Conservation (phyloP, 2,113 vertebrate species). For the Bagarius yarrelli region DNA sequence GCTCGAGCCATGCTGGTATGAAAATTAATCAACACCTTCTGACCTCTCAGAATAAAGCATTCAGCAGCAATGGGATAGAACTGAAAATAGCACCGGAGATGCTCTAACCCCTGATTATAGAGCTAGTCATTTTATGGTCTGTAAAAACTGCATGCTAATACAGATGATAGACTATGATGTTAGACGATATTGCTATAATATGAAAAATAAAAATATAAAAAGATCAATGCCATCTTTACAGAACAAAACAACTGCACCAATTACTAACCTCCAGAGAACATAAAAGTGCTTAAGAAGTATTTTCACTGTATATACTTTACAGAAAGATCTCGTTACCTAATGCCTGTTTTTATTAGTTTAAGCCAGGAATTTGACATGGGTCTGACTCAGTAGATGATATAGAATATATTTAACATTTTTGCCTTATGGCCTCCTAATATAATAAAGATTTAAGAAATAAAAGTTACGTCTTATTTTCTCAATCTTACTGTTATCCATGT, state of each 20-base stretch:
- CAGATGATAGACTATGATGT: background rate
- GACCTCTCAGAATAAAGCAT: background rate
- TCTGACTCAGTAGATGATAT: constrained; percentile 59
- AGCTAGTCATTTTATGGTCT: too few species aligned
- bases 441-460: too few species aligned
- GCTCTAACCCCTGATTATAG: background rate
- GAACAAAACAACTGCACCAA: constrained; percentile 51
- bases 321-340: constrained; percentile 63
- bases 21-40: constrained; percentile 7
- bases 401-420: constrained; percentile 46
- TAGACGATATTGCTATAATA: constrained; percentile 28
- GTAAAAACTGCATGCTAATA: background rate
- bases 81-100: background rate
- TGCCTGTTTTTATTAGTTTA: constrained; percentile 64
- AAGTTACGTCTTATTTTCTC: too few species aligned
- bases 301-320: constrained; percentile 56
- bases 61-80: background rate
- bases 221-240: constrained; percentile 55
- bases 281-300: constrained; percentile 68
- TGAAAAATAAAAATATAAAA: constrained; percentile 50
- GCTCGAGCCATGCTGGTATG: background rate
- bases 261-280: constrained; percentile 61
- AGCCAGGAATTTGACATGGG: constrained; percentile 64
- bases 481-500: too few species aligned
- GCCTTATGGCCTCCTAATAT: too few species aligned